Evolutionary conservation across 2,888 invertebrate genomes (phyloP), one percentile per base, ranked within the genome.

Genomic region (Dynastes tityus): DNA sequence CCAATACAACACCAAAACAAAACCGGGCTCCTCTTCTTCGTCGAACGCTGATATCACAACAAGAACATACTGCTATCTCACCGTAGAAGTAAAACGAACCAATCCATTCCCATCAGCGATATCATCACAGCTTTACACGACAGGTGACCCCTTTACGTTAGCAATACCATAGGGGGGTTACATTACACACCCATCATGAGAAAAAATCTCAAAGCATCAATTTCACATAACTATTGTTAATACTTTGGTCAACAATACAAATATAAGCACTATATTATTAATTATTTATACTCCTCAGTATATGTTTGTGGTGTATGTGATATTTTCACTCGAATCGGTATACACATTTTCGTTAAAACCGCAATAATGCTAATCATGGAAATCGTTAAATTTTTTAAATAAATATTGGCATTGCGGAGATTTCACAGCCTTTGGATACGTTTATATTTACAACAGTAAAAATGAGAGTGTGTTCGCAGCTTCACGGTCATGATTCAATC

Each of bases 141-240:
- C 6, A 11, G 16, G 16, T 71, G 71, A 71, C 71, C 55, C 40
- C 71, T 71, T 71, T 71, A 71, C 37, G 8, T 53, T 16, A 1
- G 40, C 16, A 37, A 58, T n/a, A 37, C 55, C 11, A 58, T 71
- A 71, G 71, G 40, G 71, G 71, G 71, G 71, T 71, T 55, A 71
- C 37, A 8, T 3, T 58, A 58, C 71, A 16, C 71, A 71, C 71
- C 55, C 71, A 71, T 71, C 71, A 58, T 71, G 37, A 71, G 71
- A 71, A 58, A 71, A 58, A 55, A 16, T 58, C 55, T 58, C 22
- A 22, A 58, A 16, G 37, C 71, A 71, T 58, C 58, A 71, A 71
- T 71, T 71, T 71, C 71, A 37, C 71, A 16, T 71, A 55, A 71
- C 55, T 58, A n/a, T 45, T 22, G 29, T 37, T 13, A 67, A 67